These are phyloP conservation scores for Theretra japonica DNA, from an alignment of 2,888 invertebrate genomes.

Conservation along the genomic window DNA sequence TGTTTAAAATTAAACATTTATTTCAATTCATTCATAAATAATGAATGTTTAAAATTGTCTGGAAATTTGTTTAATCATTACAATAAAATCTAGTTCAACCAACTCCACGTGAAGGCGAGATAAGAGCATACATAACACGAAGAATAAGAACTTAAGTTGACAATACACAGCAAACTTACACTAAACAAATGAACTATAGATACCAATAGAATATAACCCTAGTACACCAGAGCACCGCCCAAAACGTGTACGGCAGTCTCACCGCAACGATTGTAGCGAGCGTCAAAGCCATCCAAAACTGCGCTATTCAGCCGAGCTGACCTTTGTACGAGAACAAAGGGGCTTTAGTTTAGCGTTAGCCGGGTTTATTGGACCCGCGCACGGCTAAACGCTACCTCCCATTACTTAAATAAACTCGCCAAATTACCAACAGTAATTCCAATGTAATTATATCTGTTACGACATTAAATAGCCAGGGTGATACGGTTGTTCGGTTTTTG, in stretches of 20 bases:
- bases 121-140: no score
- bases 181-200: no score
- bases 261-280: constrained; percentile 2
- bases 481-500: no score
- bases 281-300: constrained; percentile 41
- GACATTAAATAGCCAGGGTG: background rate
- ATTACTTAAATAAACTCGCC: constrained; percentile 20
- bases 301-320: constrained; percentile 39
- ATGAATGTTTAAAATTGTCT: no score
- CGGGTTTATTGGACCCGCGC: constrained; percentile 35
- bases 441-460: background rate
- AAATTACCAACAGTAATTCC: constrained; percentile 4
- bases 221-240: background rate
- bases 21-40: no score
- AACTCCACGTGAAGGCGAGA: no score
- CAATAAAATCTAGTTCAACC: no score
- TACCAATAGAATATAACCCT: no score
- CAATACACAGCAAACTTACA: no score
- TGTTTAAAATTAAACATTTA: no score
- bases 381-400: constrained; percentile 25
- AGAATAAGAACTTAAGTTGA: no score
- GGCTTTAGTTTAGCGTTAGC: constrained; percentile 44
- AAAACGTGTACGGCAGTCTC: background rate
- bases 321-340: constrained; percentile 52
- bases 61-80: no score